Percentiles rank a stretch among this genome's conserved stretches.
phyloP scores from a whole-genome alignment of 1,140 invertebrate genomes.

The Bursaphelenchus mucronatus region DNA sequence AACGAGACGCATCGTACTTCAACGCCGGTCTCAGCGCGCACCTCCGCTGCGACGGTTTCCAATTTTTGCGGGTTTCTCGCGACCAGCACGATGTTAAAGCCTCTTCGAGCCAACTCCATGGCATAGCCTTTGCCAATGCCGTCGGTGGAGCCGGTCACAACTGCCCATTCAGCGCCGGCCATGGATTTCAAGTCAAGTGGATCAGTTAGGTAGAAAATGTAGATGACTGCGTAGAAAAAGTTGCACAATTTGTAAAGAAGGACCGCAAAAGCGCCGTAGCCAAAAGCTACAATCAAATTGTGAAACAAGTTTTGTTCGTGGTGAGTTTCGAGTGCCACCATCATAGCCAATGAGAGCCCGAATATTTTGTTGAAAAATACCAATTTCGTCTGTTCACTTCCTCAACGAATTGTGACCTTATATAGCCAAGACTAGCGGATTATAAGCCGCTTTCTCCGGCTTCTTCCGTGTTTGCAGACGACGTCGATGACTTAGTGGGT shows the following conservation, averaged over 20 bases:
- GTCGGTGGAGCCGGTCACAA: constrained; percentile 76
- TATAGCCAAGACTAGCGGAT: too few species aligned
- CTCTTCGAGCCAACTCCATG: constrained; percentile 73
- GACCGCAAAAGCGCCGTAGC: too few species aligned
- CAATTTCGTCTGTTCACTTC: too few species aligned
- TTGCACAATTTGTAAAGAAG: constrained; percentile 1
- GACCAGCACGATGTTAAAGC: constrained; percentile 78
- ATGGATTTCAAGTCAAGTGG: constrained; percentile 13
- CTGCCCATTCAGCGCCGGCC: constrained; percentile 22
- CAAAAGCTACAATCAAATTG: too few species aligned
- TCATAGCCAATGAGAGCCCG: too few species aligned
- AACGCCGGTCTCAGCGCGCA: constrained; percentile 65
- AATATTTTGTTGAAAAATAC: too few species aligned
- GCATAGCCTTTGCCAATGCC: constrained; percentile 87
- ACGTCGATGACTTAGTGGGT: too few species aligned
- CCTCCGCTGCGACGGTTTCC: constrained; percentile 70
- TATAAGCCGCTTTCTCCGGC: too few species aligned
- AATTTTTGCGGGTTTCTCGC: constrained; percentile 76
- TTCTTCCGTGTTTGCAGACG: too few species aligned
- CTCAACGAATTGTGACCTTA: too few species aligned
- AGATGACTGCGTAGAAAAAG: constrained; percentile 6
- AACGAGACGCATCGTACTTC: constrained; percentile 1
- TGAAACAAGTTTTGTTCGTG: too few species aligned
- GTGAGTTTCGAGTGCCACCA: too few species aligned
- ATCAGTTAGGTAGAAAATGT: constrained; percentile 2